phyloP scores from a whole-genome alignment of 1,140 invertebrate genomes.

The Hypsibius dujardini region DNA sequence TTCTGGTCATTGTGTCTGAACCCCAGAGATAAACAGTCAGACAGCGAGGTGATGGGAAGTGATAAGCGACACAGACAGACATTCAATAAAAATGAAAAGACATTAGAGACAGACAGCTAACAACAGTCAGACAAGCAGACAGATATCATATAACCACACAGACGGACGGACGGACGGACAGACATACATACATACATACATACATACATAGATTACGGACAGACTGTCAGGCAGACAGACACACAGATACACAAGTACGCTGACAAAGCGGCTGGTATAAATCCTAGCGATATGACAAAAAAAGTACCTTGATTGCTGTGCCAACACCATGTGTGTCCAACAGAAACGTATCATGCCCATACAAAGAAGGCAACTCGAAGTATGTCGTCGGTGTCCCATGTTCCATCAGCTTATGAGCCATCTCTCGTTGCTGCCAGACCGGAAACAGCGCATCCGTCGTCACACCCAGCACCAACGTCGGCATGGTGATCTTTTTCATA shows the following conservation, averaged over 20 bases:
- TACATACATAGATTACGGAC: no score
- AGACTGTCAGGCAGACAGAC: no score
- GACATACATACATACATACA: no score
- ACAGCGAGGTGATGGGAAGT: no score
- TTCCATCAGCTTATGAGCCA: conserved; percentile 28
- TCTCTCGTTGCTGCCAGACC: conserved; percentile 31
- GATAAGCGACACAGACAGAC: no score
- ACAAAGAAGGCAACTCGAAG: conserved; percentile 24
- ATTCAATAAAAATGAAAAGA: background rate
- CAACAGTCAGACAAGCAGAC: background rate
- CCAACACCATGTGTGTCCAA: conserved; percentile 34
- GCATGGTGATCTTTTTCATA: conserved; percentile 25
- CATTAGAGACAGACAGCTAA: background rate
- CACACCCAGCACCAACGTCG: conserved; percentile 32
- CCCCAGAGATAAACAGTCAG: no score
- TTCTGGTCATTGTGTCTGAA: background rate
- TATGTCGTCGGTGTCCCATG: conserved; percentile 24
- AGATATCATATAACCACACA: background rate
- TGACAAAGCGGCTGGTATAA: no score
- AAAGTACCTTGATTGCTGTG: conserved; percentile 30
- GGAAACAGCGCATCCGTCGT: conserved; percentile 34
- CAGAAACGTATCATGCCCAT: conserved; percentile 35
- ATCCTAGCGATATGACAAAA: no score
- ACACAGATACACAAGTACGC: no score
- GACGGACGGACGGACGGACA: no score